Evolutionary conservation across 1,140 invertebrate genomes (phyloP), one percentile per base, ranked within the genome.

Genomic region (Manduca sexta): DNA sequence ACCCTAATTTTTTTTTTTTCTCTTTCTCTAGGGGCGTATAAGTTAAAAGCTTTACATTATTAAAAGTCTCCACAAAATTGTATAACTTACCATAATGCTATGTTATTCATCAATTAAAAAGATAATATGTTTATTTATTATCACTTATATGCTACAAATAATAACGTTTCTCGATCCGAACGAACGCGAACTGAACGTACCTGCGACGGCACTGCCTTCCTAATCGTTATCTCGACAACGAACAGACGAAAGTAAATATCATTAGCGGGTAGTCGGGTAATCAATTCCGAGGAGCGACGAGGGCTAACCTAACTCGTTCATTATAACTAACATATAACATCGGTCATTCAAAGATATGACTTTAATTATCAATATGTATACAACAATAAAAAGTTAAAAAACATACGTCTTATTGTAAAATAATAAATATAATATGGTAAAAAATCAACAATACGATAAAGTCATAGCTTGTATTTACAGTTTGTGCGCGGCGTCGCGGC

Each of bases 51-150:
- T 75, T 80, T 73, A 78, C 65, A 71, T 74, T 73, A 60, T 78
- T 76, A 74, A 78, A 74, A 80, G 72, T 74, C 72, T 80, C 78
- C 69, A 79, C 73, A 80, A 80, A 69, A 73, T 77, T 74, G 76
- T 80, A 80, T 75, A 80, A 77, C 69, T 78, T 79, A 78, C 63
- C 62, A 64, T 76, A 76, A 48, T 45, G 69, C 69, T 76, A 74
- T 69, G 21, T 67, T 53, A 49, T 52, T 75, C 60, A 41, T 76
- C 63, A 77, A 75, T 74, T 69, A 75, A 77, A 76, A 71, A 70
- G 64, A 64, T 68, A 74, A 66, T 76, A 68, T 64, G 53, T 65
- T 62, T 59, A 49, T 50, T 64, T 72, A 68, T 74, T 74, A 74
- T 74, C 61, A 54, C 72, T 77, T 79, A 77, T 77, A 74, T 30